phyloP scores from a whole-genome alignment of 1,140 invertebrate species.

The Tetranychus cinnabarinus region DNA sequence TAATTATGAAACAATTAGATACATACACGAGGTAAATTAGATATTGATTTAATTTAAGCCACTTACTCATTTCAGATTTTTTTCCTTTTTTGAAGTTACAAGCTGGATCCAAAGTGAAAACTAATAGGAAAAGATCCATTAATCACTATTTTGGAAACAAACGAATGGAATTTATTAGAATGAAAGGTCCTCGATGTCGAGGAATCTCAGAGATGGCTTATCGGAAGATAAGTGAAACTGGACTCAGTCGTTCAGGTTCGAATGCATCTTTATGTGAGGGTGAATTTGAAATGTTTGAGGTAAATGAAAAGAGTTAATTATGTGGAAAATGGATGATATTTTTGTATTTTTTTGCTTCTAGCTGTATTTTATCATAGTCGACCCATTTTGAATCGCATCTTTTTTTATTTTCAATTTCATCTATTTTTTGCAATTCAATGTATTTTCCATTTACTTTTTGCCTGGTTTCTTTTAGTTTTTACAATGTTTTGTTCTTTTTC shows the following conservation, averaged over 20 bases:
- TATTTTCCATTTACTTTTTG: too few species aligned
- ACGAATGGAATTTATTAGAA: slow-evolving; percentile 84
- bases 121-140: not conserved
- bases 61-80: not conserved
- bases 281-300: not conserved
- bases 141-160: slow-evolving; percentile 34
- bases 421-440: too few species aligned
- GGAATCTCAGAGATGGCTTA: slow-evolving; percentile 96
- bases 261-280: not conserved
- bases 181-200: slow-evolving; percentile 88
- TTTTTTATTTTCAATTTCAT: too few species aligned
- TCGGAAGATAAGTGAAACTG: slow-evolving; percentile 62
- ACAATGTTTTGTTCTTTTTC: not conserved
- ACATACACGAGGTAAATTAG: slow-evolving; percentile 65
- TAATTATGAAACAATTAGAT: slow-evolving; percentile 84
- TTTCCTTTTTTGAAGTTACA: not conserved
- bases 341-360: slow-evolving; percentile 26
- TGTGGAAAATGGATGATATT: slow-evolving; percentile 62
- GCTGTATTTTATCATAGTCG: too few species aligned
- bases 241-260: slow-evolving; percentile 37
- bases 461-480: slow-evolving; percentile 5
- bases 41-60: not conserved
- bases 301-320: not conserved
- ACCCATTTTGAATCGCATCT: too few species aligned
- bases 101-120: not conserved